Percentiles rank a stretch among this genome's conserved stretches.
Evolutionary conservation across 1,140 invertebrate genomes (phyloP).

Genomic region (Caenorhabditis briggsae): DNA sequence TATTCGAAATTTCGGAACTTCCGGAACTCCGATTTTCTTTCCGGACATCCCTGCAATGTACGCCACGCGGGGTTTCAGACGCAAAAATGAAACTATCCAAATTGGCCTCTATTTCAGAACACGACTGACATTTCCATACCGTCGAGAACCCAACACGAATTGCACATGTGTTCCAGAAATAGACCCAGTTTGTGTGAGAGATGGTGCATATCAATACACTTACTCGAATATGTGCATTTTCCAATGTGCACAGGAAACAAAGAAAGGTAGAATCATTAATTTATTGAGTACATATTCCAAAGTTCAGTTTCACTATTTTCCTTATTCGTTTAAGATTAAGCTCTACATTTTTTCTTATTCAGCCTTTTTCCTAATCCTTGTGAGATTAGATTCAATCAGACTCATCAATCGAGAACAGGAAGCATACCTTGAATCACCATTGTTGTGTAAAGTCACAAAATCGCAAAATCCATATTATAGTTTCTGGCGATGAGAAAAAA

Average conservation of each 20-base stretch:
- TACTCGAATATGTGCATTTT: slow-evolving; percentile 32
- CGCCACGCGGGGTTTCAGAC: too few relatives aligned
- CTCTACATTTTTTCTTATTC: too few relatives aligned
- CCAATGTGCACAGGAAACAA: slow-evolving; percentile 46
- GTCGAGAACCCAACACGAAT: neutral
- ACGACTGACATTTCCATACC: slow-evolving; percentile 18
- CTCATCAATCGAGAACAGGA: neutral
- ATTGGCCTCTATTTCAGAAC: neutral
- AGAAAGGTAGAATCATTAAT: slow-evolving; percentile 30
- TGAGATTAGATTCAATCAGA: neutral
- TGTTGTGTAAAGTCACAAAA: neutral
- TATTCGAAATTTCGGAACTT: too few relatives aligned
- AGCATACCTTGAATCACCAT: neutral
- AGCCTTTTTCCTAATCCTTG: neutral
- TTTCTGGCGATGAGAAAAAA: neutral
- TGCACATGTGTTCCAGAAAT: slow-evolving; percentile 8
- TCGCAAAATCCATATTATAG: slow-evolving; percentile 5
- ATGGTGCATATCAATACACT: slow-evolving; percentile 29
- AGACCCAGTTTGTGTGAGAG: slow-evolving; percentile 26
- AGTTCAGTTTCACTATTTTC: neutral
- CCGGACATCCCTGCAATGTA: too few relatives aligned
- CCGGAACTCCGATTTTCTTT: too few relatives aligned
- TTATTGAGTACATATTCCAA: neutral
- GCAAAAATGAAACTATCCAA: neutral
- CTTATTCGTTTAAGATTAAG: neutral